Percentiles rank a stretch among this genome's conserved stretches.
These are phyloP conservation scores for Apamea sordens DNA, from an alignment of 2,888 invertebrate species.

Conservation along the genomic window DNA sequence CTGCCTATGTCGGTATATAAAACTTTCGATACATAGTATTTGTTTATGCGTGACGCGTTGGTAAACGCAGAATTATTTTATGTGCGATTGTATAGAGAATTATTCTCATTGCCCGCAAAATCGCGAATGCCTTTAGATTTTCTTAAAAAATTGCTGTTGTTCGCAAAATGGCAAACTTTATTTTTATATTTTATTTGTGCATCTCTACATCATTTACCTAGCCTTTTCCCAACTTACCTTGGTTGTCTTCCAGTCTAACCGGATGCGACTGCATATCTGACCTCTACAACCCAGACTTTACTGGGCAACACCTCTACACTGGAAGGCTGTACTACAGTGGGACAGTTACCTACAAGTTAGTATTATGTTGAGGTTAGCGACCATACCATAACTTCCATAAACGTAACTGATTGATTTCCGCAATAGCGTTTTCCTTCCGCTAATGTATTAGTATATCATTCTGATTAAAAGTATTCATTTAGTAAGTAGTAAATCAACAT, in stretches of 20 bases:
- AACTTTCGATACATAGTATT: conserved; percentile 1
- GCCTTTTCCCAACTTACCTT: too few relatives aligned
- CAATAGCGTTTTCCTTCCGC: conserved; percentile 26
- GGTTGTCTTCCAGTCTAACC: neutral
- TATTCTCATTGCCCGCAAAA: neutral
- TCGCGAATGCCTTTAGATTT: neutral
- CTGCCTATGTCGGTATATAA: neutral
- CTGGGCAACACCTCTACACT: neutral
- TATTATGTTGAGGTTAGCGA: neutral
- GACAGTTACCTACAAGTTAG: neutral
- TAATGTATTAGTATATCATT: neutral
- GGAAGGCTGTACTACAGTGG: neutral
- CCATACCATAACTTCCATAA: conserved; percentile 20
- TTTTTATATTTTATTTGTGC: too few relatives aligned
- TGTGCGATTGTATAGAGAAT: neutral
- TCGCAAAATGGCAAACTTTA: neutral
- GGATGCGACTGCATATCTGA: neutral
- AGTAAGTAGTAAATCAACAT: neutral
- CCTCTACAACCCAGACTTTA: neutral
- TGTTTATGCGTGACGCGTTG: conserved; percentile 22
- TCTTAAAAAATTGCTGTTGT: neutral
- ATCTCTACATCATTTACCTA: neutral
- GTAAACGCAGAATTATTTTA: conserved; percentile 1
- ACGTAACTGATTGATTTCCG: conserved; percentile 24
- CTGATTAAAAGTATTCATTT: neutral